Conservation (phyloP, 2,797 vertebrate species). For the Silurus aristotelis region DNA sequence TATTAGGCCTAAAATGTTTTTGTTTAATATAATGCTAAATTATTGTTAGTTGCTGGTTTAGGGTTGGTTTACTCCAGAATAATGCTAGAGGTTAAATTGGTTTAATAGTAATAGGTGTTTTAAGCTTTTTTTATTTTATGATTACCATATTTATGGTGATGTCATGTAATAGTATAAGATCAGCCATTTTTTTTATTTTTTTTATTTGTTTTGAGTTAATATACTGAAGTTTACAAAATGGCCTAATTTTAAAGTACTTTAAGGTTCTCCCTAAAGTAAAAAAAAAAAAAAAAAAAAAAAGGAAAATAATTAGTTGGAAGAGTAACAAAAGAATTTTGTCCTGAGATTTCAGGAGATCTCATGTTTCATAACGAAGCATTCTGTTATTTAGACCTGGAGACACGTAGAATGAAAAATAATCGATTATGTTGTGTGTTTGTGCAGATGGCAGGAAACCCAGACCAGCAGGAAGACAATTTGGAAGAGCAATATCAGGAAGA, state of each 20-base stretch:
- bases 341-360: background rate
- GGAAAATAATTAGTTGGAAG: too few species aligned
- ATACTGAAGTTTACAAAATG: background rate
- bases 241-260: background rate
- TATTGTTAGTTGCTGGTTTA: background rate
- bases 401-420: background rate
- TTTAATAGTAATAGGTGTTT: background rate
- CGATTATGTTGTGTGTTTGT: slow-evolving; percentile 14
- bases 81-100: background rate
- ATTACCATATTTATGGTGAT: background rate
- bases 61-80: background rate
- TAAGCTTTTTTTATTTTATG: background rate
- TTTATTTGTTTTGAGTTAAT: background rate
- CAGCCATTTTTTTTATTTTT: background rate
- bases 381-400: background rate
- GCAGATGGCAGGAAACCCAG: slow-evolving; percentile 95
- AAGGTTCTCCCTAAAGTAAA: background rate
- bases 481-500: slow-evolving; percentile 98
- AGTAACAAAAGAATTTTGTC: background rate
- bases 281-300: too few species aligned
- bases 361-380: too few species aligned
- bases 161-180: background rate
- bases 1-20: background rate
- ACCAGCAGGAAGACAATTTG: slow-evolving; percentile 93
- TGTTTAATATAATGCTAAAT: background rate